phyloP scores from a whole-genome alignment of 2,888 invertebrate genomes.

The Acleris holmiana region DNA sequence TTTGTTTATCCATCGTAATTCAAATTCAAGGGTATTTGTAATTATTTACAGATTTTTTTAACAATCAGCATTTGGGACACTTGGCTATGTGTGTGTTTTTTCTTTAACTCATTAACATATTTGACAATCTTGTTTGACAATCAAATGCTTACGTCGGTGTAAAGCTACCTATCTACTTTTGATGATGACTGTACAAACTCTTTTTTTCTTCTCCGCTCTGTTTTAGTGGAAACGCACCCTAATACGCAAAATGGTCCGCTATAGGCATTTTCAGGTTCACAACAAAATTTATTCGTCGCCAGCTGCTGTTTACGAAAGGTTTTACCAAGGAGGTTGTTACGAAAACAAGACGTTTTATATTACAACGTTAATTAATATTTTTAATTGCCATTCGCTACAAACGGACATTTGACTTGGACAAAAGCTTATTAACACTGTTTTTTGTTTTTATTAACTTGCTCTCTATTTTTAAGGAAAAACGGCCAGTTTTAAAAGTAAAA shows the following conservation, averaged over 20 bases:
- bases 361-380: conserved; percentile 17
- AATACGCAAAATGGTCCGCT: background rate
- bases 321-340: background rate
- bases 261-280: background rate
- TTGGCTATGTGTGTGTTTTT: no score
- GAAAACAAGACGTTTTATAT: conserved; percentile 11
- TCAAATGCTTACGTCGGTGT: no score
- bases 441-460: conserved; percentile 3
- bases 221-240: background rate
- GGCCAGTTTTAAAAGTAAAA: background rate
- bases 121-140: no score
- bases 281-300: conserved; percentile 1
- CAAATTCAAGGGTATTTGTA: no score
- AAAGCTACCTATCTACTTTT: no score
- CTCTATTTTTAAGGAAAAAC: background rate
- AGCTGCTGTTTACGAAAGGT: conserved; percentile 10
- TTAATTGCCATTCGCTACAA: conserved; percentile 12
- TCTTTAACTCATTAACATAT: no score
- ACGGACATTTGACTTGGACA: conserved; percentile 8
- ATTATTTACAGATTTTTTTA: no score
- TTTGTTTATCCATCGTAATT: no score
- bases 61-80: no score
- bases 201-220: no score
- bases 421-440: conserved; percentile 12
- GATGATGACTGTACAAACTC: no score